These are phyloP conservation scores for Pterocles orientalis DNA, from an alignment of 2,113 vertebrate genomes.

Conservation along the genomic window DNA sequence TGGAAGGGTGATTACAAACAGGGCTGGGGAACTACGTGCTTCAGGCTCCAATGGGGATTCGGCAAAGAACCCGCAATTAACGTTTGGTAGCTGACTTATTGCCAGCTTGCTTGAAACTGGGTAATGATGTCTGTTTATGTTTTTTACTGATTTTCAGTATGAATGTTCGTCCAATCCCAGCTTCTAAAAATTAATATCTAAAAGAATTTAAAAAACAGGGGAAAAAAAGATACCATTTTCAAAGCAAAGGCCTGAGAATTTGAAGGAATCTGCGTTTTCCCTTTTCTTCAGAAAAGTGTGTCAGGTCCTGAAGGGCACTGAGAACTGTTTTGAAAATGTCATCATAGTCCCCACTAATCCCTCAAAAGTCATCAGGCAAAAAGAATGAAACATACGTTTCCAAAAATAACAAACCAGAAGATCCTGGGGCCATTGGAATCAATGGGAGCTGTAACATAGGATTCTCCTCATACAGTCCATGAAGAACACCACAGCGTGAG, in stretches of 20 bases:
- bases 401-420: neutral
- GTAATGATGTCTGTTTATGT: neutral
- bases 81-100: neutral
- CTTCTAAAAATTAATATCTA: neutral
- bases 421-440: neutral
- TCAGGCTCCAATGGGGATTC: neutral
- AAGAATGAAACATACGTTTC: neutral
- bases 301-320: neutral
- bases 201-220: accelerated
- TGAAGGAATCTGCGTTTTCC: neutral
- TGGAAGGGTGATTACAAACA: neutral
- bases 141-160: neutral
- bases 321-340: neutral
- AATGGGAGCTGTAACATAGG: neutral
- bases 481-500: neutral
- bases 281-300: neutral
- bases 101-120: neutral
- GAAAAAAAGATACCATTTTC: neutral
- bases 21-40: neutral
- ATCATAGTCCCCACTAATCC: neutral
- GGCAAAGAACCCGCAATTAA: neutral
- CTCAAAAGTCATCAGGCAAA: neutral
- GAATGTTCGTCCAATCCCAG: neutral
- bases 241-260: neutral
- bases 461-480: neutral